phyloP scores from a whole-genome alignment of 2,888 invertebrate genomes.

The Ferrisia virgata region DNA sequence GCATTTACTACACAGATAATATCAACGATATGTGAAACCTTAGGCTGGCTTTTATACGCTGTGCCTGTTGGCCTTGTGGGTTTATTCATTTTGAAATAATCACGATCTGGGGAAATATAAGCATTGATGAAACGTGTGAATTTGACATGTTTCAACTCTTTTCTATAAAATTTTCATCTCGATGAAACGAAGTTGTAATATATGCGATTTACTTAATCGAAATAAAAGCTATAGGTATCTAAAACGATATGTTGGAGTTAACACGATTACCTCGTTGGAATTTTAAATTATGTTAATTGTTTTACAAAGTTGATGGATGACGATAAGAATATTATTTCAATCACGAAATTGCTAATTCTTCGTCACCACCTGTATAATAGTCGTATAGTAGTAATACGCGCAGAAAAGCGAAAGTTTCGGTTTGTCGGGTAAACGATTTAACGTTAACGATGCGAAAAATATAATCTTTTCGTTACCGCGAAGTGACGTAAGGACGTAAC shows the following conservation, averaged over 20 bases:
- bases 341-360: background rate
- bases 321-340: background rate
- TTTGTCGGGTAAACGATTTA: background rate
- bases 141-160: background rate
- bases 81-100: background rate
- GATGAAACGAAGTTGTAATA: background rate
- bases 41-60: background rate
- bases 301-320: background rate
- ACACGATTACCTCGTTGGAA: background rate
- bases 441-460: constrained; percentile 1
- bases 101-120: background rate
- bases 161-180: background rate
- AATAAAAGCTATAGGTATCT: background rate
- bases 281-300: background rate
- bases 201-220: background rate
- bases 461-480: background rate
- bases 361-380: too few species aligned
- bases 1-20: background rate
- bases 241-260: background rate
- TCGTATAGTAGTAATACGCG: too few species aligned
- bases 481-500: too few species aligned
- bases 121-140: background rate
- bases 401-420: background rate
- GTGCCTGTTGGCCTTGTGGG: background rate
- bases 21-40: background rate